These are phyloP conservation scores for Dermolepida albohirtum DNA, from an alignment of 2,888 invertebrate genomes.

Conservation along the genomic window DNA sequence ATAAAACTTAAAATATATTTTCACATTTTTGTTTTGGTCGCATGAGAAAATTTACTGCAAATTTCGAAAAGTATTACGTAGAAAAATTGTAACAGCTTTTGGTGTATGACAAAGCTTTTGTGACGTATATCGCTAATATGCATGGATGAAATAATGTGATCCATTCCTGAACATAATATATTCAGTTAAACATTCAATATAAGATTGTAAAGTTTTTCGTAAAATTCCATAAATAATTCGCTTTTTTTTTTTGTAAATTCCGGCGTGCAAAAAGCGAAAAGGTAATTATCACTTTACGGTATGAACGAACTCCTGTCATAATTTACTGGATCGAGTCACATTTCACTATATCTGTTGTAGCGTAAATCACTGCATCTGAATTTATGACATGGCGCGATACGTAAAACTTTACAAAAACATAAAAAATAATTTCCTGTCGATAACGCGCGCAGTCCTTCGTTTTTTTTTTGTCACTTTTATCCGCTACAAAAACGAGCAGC, in stretches of 20 bases:
- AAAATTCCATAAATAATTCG: conserved; percentile 5
- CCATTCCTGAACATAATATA: too few relatives aligned
- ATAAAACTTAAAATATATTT: too few relatives aligned
- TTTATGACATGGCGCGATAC: conserved; percentile 17
- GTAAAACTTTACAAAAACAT: conserved; percentile 20
- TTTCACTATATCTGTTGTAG: conserved; percentile 17
- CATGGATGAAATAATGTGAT: too few relatives aligned
- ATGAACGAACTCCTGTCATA: conserved; percentile 2
- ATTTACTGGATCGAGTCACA: conserved; percentile 3
- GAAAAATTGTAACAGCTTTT: too few relatives aligned
- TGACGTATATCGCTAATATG: too few relatives aligned
- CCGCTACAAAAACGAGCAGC: conserved; percentile 1
- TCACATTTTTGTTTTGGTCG: too few relatives aligned
- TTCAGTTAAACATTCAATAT: too few relatives aligned
- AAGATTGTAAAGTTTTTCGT: too few relatives aligned
- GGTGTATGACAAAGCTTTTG: too few relatives aligned
- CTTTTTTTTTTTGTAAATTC: background rate
- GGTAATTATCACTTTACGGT: conserved; percentile 19
- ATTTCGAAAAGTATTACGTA: too few relatives aligned
- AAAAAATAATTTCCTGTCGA: conserved; percentile 29
- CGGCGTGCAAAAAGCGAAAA: conserved; percentile 8
- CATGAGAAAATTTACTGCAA: too few relatives aligned
- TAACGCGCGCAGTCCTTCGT: conserved; percentile 13
- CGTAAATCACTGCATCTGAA: conserved; percentile 25
- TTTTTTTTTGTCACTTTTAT: conserved; percentile 22